These are phyloP conservation scores for Callopanchax toddi DNA, from an alignment of 2,113 vertebrate species.

Conservation along the genomic window DNA sequence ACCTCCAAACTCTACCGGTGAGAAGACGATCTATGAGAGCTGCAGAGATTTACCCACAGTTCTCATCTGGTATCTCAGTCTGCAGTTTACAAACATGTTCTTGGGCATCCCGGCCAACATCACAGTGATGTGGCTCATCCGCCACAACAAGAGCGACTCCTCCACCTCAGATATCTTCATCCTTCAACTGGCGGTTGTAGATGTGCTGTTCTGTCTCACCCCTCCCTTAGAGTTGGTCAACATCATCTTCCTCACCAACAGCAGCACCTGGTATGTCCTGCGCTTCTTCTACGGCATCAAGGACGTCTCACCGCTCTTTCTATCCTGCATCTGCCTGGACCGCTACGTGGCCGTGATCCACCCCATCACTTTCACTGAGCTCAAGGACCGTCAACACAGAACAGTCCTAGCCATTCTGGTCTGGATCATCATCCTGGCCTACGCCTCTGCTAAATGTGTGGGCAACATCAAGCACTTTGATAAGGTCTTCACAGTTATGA, in stretches of 20 bases:
- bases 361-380: constrained; percentile 75
- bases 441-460: constrained; percentile 62
- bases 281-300: constrained; percentile 80
- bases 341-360: constrained; percentile 80
- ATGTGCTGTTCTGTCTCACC: constrained; percentile 76
- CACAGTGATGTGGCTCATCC: constrained; percentile 79
- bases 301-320: constrained; percentile 76
- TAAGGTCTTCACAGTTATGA: constrained; percentile 75
- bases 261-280: constrained; percentile 71
- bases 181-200: constrained; percentile 73
- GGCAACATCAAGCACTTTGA: constrained; percentile 67
- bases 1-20: constrained; percentile 42
- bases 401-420: constrained; percentile 40
- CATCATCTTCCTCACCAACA: constrained; percentile 66
- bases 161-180: constrained; percentile 81
- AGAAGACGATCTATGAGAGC: constrained; percentile 51
- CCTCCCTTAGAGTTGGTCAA: constrained; percentile 74
- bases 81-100: constrained; percentile 82
- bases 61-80: constrained; percentile 74
- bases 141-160: constrained; percentile 71
- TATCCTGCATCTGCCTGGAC: constrained; percentile 81
- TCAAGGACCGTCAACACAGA: constrained; percentile 72
- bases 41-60: constrained; percentile 67
- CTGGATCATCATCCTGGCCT: constrained; percentile 74
- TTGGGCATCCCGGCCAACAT: constrained; percentile 80